Percentiles rank a stretch among this genome's conserved stretches.
Conservation (phyloP, 2,797 vertebrate genomes). For the Chaetodon trifasciatus region DNA sequence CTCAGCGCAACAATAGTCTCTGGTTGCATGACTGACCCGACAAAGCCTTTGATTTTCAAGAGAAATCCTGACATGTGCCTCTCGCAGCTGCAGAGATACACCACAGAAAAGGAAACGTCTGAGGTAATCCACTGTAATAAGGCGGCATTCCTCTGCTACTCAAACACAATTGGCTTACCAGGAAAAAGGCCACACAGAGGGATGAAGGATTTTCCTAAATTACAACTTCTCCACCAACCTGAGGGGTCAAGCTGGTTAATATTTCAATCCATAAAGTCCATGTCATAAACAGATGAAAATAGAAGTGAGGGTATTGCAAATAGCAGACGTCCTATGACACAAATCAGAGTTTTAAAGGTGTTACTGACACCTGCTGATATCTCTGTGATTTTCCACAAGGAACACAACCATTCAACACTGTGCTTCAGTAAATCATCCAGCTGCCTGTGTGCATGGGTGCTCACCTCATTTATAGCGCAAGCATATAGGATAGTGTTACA, state of each 20-base stretch:
- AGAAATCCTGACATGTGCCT: slow-evolving; percentile 37
- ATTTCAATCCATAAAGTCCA: background rate
- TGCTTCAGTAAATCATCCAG: slow-evolving; percentile 15
- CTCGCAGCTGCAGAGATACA: slow-evolving; percentile 12
- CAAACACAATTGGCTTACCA: background rate
- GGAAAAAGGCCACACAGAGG: background rate
- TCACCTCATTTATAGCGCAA: slow-evolving; percentile 27
- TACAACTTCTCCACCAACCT: background rate
- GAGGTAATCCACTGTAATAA: slow-evolving; percentile 49
- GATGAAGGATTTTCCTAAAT: background rate
- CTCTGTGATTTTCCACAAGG: slow-evolving; percentile 11
- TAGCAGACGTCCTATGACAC: background rate
- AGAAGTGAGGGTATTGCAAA: background rate
- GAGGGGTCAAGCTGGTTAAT: background rate
- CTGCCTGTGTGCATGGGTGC: background rate
- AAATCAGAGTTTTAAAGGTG: background rate
- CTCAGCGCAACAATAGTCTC: slow-evolving; percentile 43
- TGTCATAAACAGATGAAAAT: slow-evolving; percentile 6
- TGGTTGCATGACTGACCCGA: slow-evolving; percentile 40
- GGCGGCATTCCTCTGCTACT: slow-evolving; percentile 2
- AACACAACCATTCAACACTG: slow-evolving; percentile 13
- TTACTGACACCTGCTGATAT: slow-evolving; percentile 6
- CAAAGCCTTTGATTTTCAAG: slow-evolving; percentile 38
- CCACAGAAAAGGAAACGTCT: slow-evolving; percentile 44
- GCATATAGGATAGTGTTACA: slow-evolving; percentile 1